Percentiles rank a stretch among this genome's conserved stretches.
These are phyloP conservation scores for Pandemis heparana DNA, from an alignment of 2,888 invertebrate genomes.

Conservation along the genomic window DNA sequence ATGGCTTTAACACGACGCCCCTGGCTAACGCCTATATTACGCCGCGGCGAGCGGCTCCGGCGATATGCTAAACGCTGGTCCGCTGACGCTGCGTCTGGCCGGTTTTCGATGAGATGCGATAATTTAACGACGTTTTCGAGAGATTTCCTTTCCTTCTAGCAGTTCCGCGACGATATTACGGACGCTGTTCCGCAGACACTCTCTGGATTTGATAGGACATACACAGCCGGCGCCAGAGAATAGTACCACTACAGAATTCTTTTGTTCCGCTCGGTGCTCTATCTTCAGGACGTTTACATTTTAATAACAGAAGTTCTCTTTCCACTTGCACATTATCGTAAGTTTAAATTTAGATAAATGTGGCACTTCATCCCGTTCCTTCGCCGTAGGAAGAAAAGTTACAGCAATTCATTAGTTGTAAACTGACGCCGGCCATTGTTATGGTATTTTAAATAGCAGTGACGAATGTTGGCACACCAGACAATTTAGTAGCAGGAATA, in stretches of 20 bases:
- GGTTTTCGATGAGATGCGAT: slow-evolving; percentile 70
- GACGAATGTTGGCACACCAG: slow-evolving; percentile 47
- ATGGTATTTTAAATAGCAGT: slow-evolving; percentile 45
- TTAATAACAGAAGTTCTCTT: slow-evolving; percentile 39
- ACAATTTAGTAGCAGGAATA: slow-evolving; percentile 52
- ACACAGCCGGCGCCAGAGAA: slow-evolving; percentile 62
- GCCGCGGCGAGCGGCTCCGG: slow-evolving; percentile 67
- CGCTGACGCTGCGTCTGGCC: slow-evolving; percentile 79
- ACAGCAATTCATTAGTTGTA: slow-evolving; percentile 44
- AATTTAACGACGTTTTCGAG: slow-evolving; percentile 73
- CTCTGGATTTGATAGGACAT: slow-evolving; percentile 52
- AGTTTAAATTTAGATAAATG: slow-evolving; percentile 42
- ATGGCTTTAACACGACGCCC: slow-evolving; percentile 73
- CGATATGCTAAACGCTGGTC: slow-evolving; percentile 76
- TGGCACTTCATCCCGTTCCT: slow-evolving; percentile 38
- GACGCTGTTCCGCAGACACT: slow-evolving; percentile 27
- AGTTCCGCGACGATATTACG: slow-evolving; percentile 63
- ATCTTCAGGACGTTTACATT: slow-evolving; percentile 44
- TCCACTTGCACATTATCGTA: slow-evolving; percentile 35
- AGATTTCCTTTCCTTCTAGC: slow-evolving; percentile 61
- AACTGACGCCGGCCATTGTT: slow-evolving; percentile 42
- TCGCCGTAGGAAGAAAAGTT: slow-evolving; percentile 41
- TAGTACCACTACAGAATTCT: slow-evolving; percentile 27
- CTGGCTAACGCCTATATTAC: slow-evolving; percentile 70
- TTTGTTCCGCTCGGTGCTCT: slow-evolving; percentile 34